Conservation (phyloP, 2,888 invertebrate species). For the Sabellastarte sp. region DNA sequence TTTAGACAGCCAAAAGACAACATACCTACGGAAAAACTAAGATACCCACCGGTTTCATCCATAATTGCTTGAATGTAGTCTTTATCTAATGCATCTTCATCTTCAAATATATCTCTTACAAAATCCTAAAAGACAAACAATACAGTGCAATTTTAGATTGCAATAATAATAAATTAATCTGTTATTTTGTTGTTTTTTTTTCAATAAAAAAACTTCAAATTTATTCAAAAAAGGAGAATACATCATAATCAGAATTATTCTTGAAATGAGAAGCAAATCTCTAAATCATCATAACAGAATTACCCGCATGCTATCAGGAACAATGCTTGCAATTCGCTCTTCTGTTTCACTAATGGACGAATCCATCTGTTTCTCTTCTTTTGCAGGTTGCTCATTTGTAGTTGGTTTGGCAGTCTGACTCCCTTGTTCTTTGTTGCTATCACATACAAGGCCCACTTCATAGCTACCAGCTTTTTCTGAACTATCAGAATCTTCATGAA, state of each 20-base stretch:
- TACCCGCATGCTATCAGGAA: neutral
- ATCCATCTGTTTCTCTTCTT: neutral
- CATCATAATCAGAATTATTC: too few relatives aligned
- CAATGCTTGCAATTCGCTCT: neutral
- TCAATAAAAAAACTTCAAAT: too few relatives aligned
- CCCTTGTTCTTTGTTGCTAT: neutral
- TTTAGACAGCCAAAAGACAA: too few relatives aligned
- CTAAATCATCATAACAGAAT: too few relatives aligned
- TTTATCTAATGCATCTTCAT: neutral
- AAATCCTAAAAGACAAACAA: neutral
- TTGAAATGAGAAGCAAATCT: too few relatives aligned
- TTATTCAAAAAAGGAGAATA: too few relatives aligned
- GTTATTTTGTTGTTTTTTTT: too few relatives aligned
- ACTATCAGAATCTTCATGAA: neutral
- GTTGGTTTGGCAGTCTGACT: neutral
- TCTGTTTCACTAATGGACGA: neutral
- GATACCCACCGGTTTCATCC: slow-evolving; percentile 3
- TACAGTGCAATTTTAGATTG: too few relatives aligned
- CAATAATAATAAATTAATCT: too few relatives aligned
- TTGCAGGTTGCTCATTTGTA: neutral
- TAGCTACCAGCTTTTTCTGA: neutral
- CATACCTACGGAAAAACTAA: too few relatives aligned
- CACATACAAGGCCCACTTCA: neutral
- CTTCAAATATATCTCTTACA: neutral
- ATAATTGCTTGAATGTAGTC: neutral